Evolutionary conservation across 2,888 invertebrate species (phyloP).

Genomic region (Siphlonurus alternatus): DNA sequence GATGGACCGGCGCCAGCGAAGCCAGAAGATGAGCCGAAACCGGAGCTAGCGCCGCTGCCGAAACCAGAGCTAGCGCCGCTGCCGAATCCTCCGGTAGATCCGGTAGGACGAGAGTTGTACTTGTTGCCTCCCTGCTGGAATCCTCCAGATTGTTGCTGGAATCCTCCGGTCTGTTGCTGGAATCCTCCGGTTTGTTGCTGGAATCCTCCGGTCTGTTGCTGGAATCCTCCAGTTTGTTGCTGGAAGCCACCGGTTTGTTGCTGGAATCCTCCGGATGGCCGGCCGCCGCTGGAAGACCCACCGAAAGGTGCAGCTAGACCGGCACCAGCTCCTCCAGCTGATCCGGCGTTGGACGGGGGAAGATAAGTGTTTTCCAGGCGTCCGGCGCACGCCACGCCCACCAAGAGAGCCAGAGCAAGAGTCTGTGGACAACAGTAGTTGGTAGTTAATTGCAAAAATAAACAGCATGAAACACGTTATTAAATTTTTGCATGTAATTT

Average conservation of each 20-base stretch:
- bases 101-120: too few species aligned
- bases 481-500: too few species aligned
- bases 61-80: not conserved
- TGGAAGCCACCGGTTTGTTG: not conserved
- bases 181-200: not conserved
- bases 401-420: slow-evolving; percentile 21
- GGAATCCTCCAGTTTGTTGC: not conserved
- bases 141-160: not conserved
- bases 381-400: slow-evolving; percentile 30
- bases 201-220: not conserved
- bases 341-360: slow-evolving; percentile 33
- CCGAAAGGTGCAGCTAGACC: slow-evolving; percentile 24
- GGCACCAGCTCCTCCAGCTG: slow-evolving; percentile 28
- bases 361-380: slow-evolving; percentile 38
- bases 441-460: too few species aligned
- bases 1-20: not conserved
- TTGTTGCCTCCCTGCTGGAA: not conserved
- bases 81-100: not conserved
- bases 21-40: not conserved
- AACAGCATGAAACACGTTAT: too few species aligned
- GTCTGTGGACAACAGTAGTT: not conserved
- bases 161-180: not conserved
- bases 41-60: not conserved
- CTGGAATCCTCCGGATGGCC: not conserved
- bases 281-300: slow-evolving; percentile 16